Evolutionary conservation across 1,140 invertebrate species (phyloP).

Genomic region (Halesus radiatus): DNA sequence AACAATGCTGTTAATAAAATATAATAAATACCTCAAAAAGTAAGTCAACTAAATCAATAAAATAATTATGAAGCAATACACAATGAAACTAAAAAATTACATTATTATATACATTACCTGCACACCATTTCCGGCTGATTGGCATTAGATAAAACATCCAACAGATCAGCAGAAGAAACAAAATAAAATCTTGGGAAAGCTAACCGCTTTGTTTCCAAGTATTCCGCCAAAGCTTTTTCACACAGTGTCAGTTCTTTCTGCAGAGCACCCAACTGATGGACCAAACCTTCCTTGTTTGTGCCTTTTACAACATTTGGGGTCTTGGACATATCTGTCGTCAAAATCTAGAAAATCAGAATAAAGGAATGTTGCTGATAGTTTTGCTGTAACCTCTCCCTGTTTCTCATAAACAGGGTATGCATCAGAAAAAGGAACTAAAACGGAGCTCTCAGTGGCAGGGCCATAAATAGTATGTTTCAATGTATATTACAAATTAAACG

Average conservation of each 20-base stretch:
- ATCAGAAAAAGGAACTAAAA: no score
- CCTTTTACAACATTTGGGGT: constrained; percentile 90
- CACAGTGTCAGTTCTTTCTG: constrained; percentile 92
- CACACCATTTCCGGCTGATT: constrained; percentile 90
- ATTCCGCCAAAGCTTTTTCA: constrained; percentile 96
- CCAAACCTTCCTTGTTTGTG: constrained; percentile 88
- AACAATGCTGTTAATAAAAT: no score
- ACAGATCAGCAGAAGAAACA: constrained; percentile 95
- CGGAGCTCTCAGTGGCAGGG: no score
- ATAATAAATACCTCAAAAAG: no score
- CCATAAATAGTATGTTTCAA: no score
- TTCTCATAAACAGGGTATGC: no score
- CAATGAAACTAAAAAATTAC: no score
- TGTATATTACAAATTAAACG: no score
- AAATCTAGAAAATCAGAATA: constrained; percentile 61
- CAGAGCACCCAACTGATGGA: constrained; percentile 82
- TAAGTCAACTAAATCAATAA: no score
- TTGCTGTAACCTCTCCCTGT: no score
- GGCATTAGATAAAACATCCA: constrained; percentile 96
- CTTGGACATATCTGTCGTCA: constrained; percentile 80
- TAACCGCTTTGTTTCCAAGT: constrained; percentile 95
- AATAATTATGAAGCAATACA: no score
- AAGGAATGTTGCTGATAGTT: no score
- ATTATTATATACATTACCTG: constrained; percentile 59
- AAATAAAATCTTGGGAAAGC: constrained; percentile 99